Conservation (phyloP, 2,113 vertebrate genomes). For the Cranoglanis bouderius region DNA sequence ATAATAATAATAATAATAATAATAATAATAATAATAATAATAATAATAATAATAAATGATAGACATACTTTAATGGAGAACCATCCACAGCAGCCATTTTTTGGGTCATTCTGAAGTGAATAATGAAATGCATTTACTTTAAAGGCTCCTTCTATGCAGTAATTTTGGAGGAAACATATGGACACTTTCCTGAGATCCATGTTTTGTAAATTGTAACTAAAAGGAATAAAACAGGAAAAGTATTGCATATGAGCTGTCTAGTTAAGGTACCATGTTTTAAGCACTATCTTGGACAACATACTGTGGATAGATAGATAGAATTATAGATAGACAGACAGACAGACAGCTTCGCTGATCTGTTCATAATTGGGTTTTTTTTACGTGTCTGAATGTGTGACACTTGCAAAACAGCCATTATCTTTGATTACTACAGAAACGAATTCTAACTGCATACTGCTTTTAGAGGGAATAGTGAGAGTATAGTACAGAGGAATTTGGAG, state of each 20-base stretch:
- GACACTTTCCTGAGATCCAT: background rate
- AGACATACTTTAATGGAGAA: background rate
- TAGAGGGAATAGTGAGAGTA: background rate
- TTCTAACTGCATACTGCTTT: background rate
- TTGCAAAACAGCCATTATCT: background rate
- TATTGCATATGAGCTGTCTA: background rate
- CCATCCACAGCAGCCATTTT: background rate
- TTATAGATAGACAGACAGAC: background rate
- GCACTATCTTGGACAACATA: background rate
- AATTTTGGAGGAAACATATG: background rate
- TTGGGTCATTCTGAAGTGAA: background rate
- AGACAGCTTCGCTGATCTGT: background rate
- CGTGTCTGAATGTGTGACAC: background rate
- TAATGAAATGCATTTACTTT: background rate
- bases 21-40: background rate
- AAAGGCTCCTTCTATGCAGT: background rate
- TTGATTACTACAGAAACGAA: background rate
- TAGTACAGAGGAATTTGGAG: too few species aligned
- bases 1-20: background rate
- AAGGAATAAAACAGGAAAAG: background rate
- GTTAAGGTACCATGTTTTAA: background rate
- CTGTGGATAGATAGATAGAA: background rate
- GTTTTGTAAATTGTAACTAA: background rate
- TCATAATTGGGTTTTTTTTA: background rate
- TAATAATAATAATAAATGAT: background rate